Percentiles rank a stretch among this genome's conserved stretches.
phyloP scores from a whole-genome alignment of 2,113 vertebrate species.

The Phyllopteryx taeniolatus region DNA sequence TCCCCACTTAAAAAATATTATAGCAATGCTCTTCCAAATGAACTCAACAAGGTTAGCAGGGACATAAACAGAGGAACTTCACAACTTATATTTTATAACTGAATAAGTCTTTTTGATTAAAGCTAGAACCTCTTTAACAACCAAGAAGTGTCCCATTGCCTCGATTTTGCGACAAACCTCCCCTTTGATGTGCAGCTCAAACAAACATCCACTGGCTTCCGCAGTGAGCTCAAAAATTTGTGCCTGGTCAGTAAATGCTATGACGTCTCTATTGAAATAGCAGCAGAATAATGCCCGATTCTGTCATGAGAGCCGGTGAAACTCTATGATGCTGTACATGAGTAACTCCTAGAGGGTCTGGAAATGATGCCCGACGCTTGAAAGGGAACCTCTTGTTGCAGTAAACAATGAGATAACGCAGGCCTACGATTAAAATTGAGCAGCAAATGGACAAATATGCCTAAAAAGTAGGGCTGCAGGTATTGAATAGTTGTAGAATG shows the following conservation, averaged over 20 bases:
- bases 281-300: conserved; percentile 61
- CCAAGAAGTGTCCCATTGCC: neutral
- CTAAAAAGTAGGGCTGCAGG: no score
- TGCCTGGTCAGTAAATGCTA: conserved; percentile 43
- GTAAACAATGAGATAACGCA: neutral
- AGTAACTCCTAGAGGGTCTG: conserved; percentile 59
- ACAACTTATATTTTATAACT: neutral
- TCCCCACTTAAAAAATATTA: neutral
- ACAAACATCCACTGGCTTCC: conserved; percentile 31
- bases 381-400: conserved; percentile 51
- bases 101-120: neutral
- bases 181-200: conserved; percentile 32
- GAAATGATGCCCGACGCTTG: conserved; percentile 66
- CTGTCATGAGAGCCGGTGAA: conserved; percentile 63
- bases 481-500: no score
- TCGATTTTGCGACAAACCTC: neutral
- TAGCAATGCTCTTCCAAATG: conserved; percentile 14
- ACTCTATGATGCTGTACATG: conserved; percentile 67
- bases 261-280: conserved; percentile 48
- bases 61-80: no score
- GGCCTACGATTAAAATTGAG: neutral
- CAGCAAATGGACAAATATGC: neutral
- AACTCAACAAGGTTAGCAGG: conserved; percentile 11
- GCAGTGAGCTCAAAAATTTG: conserved; percentile 31
- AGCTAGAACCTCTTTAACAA: neutral